A percentile compares a stretch with the other conserved stretches of the same genome.
phyloP scores from a whole-genome alignment of 2,888 invertebrate genomes.

The Drosophila falleni region DNA sequence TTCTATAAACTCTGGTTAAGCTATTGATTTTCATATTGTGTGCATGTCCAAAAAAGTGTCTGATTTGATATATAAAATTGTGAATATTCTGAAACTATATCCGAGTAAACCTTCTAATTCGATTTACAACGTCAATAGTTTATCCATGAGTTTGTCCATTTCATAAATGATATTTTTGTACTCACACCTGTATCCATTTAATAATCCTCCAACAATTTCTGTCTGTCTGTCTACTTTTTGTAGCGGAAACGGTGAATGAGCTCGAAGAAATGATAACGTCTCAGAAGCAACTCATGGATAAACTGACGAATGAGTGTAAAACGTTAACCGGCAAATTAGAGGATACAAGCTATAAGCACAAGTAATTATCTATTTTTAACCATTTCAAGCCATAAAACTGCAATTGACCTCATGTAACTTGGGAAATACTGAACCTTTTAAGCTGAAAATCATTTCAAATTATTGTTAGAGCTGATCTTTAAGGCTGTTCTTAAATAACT shows the following conservation, averaged over 20 bases:
- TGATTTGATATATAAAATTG: slow-evolving; percentile 5
- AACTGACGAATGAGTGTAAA: slow-evolving; percentile 95
- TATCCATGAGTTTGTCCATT: slow-evolving; percentile 88
- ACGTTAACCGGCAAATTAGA: slow-evolving; percentile 95
- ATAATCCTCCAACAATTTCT: slow-evolving; percentile 43
- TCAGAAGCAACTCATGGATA: slow-evolving; percentile 97
- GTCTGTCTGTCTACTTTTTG: slow-evolving; percentile 85
- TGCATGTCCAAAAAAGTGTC: slow-evolving; percentile 23
- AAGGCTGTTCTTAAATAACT: neutral
- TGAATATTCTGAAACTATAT: slow-evolving; percentile 14
- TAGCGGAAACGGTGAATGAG: slow-evolving; percentile 95
- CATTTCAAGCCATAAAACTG: neutral
- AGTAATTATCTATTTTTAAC: slow-evolving; percentile 86
- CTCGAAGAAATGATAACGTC: slow-evolving; percentile 95
- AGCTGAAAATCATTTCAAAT: neutral
- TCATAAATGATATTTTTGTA: slow-evolving; percentile 32
- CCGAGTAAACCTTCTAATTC: slow-evolving; percentile 25
- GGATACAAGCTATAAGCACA: slow-evolving; percentile 94
- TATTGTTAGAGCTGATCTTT: neutral
- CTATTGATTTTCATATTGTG: slow-evolving; percentile 86
- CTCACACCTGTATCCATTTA: slow-evolving; percentile 36
- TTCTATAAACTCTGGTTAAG: slow-evolving; percentile 80
- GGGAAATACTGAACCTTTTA: neutral
- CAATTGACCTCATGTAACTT: slow-evolving; percentile 8
- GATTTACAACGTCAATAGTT: slow-evolving; percentile 87